A percentile compares a stretch with the other conserved stretches of the same genome.
phyloP scores from a whole-genome alignment of 2,888 invertebrate genomes.

The Sarcophaga caerulescens region DNA sequence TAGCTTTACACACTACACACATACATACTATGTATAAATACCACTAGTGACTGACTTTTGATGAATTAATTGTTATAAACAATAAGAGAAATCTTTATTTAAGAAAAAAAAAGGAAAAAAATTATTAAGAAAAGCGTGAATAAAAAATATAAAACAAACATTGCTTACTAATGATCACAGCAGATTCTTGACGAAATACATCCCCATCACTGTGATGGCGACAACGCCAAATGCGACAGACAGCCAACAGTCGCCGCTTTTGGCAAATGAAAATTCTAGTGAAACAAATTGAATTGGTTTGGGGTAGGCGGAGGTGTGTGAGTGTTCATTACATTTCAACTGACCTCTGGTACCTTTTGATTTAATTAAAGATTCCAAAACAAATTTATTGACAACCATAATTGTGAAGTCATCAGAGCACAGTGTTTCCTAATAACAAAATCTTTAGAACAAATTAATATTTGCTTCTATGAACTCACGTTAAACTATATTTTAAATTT shows the following conservation, averaged over 20 bases:
- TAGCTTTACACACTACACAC: neutral
- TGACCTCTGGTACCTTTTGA: conserved; percentile 62
- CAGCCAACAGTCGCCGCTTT: neutral
- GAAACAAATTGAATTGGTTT: neutral
- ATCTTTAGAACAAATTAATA: too few relatives aligned
- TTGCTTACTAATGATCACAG: neutral
- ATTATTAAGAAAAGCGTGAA: neutral
- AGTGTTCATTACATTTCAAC: conserved; percentile 14
- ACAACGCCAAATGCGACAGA: neutral
- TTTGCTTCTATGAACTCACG: too few relatives aligned
- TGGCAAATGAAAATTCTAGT: neutral
- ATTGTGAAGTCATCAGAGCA: conserved; percentile 47
- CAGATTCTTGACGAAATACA: conserved; percentile 1
- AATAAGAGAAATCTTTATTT: conserved; percentile 56
- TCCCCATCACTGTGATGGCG: neutral
- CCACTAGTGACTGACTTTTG: neutral
- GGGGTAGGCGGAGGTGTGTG: conserved; percentile 5
- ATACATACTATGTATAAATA: neutral
- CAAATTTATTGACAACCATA: conserved; percentile 33
- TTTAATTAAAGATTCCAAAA: conserved; percentile 55
- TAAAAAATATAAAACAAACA: neutral
- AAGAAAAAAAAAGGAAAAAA: conserved; percentile 3
- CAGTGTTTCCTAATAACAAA: neutral
- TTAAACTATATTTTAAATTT: too few relatives aligned
- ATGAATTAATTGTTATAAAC: conserved; percentile 37